These are phyloP conservation scores for Urechis unicinctus DNA, from an alignment of 2,888 invertebrate species.

Conservation along the genomic window DNA sequence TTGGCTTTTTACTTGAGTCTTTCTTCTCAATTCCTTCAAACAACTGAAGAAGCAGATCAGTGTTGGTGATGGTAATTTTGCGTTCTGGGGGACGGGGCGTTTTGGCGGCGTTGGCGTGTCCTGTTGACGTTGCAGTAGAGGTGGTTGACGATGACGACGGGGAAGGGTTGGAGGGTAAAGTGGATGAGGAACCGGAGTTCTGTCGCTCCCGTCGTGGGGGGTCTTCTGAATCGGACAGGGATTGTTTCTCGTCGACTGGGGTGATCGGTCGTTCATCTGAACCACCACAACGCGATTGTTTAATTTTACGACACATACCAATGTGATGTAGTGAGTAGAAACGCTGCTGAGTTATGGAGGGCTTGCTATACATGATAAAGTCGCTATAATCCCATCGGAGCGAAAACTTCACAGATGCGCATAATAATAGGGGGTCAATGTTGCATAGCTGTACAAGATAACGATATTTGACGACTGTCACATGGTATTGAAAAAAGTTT, in stretches of 20 bases:
- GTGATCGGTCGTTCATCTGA: slow-evolving; percentile 42
- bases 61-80: slow-evolving; percentile 49
- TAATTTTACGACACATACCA: not conserved
- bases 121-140: too few relatives aligned
- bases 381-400: too few relatives aligned
- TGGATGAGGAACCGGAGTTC: not conserved
- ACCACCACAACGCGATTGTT: slow-evolving; percentile 1
- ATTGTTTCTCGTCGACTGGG: slow-evolving; percentile 32
- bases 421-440: too few relatives aligned
- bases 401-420: too few relatives aligned
- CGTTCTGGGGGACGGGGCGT: slow-evolving; percentile 27
- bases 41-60: slow-evolving; percentile 54
- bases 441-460: too few relatives aligned
- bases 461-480: too few relatives aligned
- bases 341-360: too few relatives aligned
- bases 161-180: not conserved
- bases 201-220: not conserved
- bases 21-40: slow-evolving; percentile 52
- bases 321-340: not conserved
- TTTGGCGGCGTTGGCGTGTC: too few relatives aligned
- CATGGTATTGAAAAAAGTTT: too few relatives aligned
- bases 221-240: too few relatives aligned
- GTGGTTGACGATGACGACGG: too few relatives aligned
- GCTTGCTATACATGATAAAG: too few relatives aligned
- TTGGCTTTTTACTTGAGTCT: slow-evolving; percentile 20